Percentiles rank a stretch among this genome's conserved stretches.
These are phyloP conservation scores for Meteorus sp. DNA, from an alignment of 1,140 invertebrate genomes.

Conservation along the genomic window DNA sequence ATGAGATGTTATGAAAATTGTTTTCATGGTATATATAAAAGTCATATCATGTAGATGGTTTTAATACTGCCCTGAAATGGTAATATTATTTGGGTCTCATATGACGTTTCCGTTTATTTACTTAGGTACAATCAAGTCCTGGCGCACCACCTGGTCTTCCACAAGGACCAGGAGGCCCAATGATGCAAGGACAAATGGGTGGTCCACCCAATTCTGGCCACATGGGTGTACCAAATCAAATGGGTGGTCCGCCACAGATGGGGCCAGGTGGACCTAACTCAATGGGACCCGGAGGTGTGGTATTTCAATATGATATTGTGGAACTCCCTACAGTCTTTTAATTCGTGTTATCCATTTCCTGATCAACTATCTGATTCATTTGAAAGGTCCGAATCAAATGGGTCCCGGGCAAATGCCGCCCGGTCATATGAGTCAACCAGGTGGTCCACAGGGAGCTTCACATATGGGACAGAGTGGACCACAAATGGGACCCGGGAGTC, in stretches of 20 bases:
- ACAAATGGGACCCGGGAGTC: constrained; percentile 32
- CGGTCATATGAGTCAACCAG: constrained; percentile 27
- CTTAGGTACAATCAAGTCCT: too few relatives aligned
- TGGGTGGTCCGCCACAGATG: too few relatives aligned
- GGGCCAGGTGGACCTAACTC: constrained; percentile 33
- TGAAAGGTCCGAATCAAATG: constrained; percentile 31
- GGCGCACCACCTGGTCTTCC: constrained; percentile 36
- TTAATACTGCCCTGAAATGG: too few relatives aligned
- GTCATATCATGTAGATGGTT: too few relatives aligned
- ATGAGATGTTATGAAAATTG: constrained; percentile 14
- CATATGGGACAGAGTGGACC: constrained; percentile 16
- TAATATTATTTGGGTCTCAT: too few relatives aligned
- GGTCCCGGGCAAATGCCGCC: constrained; percentile 34
- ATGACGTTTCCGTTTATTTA: too few relatives aligned
- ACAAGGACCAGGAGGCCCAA: constrained; percentile 34
- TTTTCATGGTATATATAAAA: too few relatives aligned
- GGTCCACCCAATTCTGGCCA: constrained; percentile 22
- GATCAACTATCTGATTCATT: background rate
- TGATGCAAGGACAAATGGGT: constrained; percentile 24
- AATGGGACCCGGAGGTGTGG: constrained; percentile 26
- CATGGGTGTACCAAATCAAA: too few relatives aligned
- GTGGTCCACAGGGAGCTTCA: constrained; percentile 16
- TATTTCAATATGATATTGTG: background rate
- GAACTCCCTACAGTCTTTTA: background rate
- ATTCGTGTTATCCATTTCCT: background rate